A percentile compares a stretch with the other conserved stretches of the same genome.
These are phyloP conservation scores for Lepidostoma basale DNA, from an alignment of 1,140 invertebrate species.

Conservation along the genomic window DNA sequence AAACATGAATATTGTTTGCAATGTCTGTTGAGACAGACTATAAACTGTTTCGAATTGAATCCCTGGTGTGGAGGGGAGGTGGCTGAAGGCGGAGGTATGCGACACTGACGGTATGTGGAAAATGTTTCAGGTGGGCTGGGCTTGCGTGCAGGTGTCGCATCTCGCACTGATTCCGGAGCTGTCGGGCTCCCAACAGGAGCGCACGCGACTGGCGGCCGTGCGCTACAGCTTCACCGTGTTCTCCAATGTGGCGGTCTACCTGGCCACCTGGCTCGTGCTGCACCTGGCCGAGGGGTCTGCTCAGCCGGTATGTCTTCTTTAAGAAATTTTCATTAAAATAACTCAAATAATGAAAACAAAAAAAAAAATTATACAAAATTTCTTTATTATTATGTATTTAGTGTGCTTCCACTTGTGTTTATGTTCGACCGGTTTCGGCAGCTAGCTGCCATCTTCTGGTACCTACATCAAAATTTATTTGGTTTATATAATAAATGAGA, in stretches of 20 bases:
- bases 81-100: no score
- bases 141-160: slow-evolving; percentile 92
- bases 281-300: slow-evolving; percentile 59
- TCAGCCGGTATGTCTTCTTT: slow-evolving; percentile 50
- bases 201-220: slow-evolving; percentile 86
- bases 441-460: no score
- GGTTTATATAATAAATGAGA: no score
- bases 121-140: slow-evolving; percentile 99
- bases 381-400: not conserved
- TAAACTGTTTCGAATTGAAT: no score
- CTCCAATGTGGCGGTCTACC: slow-evolving; percentile 70
- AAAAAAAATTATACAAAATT: no score
- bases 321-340: not conserved
- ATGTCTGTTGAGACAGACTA: no score
- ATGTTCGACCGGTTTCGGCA: no score
- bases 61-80: no score
- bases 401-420: not conserved
- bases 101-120: no score
- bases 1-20: no score
- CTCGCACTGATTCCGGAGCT: slow-evolving; percentile 81
- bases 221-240: slow-evolving; percentile 69
- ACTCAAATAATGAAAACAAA: no score
- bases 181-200: slow-evolving; percentile 74
- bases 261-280: slow-evolving; percentile 62
- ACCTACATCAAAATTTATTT: no score